These are phyloP conservation scores for Simalia tracyae DNA, from an alignment of 2,797 vertebrate species.

Conservation along the genomic window DNA sequence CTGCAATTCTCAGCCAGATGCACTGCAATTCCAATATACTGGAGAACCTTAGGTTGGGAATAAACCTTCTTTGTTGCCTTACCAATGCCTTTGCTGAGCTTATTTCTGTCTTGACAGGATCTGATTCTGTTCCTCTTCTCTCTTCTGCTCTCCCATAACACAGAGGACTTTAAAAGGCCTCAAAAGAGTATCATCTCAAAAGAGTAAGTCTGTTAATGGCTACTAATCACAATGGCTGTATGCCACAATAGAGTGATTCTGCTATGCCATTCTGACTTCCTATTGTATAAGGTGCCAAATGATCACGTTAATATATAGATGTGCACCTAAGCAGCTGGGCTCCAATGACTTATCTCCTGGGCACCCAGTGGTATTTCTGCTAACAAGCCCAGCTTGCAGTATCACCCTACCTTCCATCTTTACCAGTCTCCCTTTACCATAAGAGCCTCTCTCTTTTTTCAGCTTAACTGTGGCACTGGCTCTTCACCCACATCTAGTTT, in stretches of 20 bases:
- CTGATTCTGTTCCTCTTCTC: neutral
- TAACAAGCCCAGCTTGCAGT: neutral
- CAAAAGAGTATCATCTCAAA: neutral
- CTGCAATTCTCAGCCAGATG: neutral
- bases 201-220: neutral
- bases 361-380: neutral
- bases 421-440: neutral
- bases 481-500: neutral
- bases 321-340: neutral
- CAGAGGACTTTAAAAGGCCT: neutral
- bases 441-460: neutral
- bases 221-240: neutral
- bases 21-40: neutral
- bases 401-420: neutral
- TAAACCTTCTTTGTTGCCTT: neutral
- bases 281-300: neutral
- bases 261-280: neutral
- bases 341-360: neutral
- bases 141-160: neutral
- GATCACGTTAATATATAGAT: neutral
- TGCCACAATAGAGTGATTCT: neutral
- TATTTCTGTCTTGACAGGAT: neutral
- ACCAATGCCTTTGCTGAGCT: neutral
- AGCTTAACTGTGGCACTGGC: neutral
- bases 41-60: neutral